Base-by-base conservation (phyloP, 2,797 vertebrate species). In the Nyctibius grandis region DNA sequence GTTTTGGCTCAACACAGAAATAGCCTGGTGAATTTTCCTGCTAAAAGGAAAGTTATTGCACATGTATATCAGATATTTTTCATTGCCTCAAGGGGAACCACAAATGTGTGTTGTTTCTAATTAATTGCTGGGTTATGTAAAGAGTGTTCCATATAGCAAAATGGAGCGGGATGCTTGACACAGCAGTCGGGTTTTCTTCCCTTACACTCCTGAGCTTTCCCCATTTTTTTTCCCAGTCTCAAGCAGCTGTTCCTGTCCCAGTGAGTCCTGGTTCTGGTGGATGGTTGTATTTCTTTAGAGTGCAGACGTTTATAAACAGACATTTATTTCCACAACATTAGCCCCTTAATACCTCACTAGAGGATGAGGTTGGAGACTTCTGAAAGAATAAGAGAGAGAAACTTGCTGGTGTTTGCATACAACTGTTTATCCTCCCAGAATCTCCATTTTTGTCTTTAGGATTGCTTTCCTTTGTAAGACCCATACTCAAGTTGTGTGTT, bases 61-160 rank as follows among this genome's bases (percentile, higher is more conserved):
- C 60, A 31, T 13, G 16, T 89, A 45, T 51, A 8, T 78, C 42
- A 82, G 74, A 69, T 95, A 74, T 67, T 94, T 97, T 92, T 93
- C 44, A 28, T 76, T 79, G 60, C 67, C 86, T 93, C 38, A 10
- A 70, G 91, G 79, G 78, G 81, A 93, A 50, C 51, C 77, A 82
- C 80, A 90, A 91, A 79, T 67, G 36, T 53, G 12, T 81, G 74
- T 86, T 93, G n/a, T 88, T 93, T 84, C 67, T 87, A 73, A 90
- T 60, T 94, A 93, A 82, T 84, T 86, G n/a, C 33, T 76, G 79
- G 44, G 33, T 93, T 91, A 77, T 47, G 48, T 89, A 90, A 91
- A 93, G 80, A 70, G 45, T 70, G 63, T 19, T 90, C 47, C 44
- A 9, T 61, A 45, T 28, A 94, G 70, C 34, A 65, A 73, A 83